Percentiles rank a stretch among this genome's conserved stretches.
Conservation (phyloP, 1,140 invertebrate species). For the Triops longicaudatus region DNA sequence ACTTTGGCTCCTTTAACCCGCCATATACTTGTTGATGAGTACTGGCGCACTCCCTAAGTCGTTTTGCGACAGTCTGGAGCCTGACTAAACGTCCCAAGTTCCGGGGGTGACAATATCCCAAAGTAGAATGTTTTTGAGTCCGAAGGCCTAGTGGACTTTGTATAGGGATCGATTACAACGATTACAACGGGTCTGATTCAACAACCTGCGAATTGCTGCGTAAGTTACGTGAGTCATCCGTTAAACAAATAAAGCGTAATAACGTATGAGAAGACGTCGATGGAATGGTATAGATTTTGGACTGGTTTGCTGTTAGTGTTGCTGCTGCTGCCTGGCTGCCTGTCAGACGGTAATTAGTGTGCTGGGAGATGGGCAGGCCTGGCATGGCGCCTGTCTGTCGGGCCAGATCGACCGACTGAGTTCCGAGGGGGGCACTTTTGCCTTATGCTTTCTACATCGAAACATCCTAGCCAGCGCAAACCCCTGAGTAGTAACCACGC, state of each 20-base stretch:
- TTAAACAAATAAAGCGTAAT: background rate
- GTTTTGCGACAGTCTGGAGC: conserved; percentile 14
- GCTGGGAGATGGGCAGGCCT: conserved; percentile 13
- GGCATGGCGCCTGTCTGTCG: conserved; percentile 13
- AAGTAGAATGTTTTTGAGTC: background rate
- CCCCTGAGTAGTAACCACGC: conserved; percentile 4
- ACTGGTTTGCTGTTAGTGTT: background rate
- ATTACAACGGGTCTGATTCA: background rate
- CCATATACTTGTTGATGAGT: background rate
- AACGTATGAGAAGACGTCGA: background rate
- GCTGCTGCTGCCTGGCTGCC: conserved; percentile 9
- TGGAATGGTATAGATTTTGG: conserved; percentile 5
- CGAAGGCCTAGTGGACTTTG: background rate
- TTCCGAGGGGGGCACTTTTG: conserved; percentile 5
- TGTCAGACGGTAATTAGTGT: conserved; percentile 12
- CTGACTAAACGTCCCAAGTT: background rate
- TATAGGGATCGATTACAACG: background rate
- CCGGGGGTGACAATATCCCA: background rate
- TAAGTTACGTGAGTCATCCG: background rate
- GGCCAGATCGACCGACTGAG: conserved; percentile 5
- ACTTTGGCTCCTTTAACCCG: background rate
- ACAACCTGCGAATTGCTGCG: background rate
- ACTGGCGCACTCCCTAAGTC: background rate
- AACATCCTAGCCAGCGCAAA: background rate
- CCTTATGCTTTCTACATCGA: background rate